These are phyloP conservation scores for Laticauda laticaudata DNA, from an alignment of 2,113 vertebrate species.

Conservation along the genomic window DNA sequence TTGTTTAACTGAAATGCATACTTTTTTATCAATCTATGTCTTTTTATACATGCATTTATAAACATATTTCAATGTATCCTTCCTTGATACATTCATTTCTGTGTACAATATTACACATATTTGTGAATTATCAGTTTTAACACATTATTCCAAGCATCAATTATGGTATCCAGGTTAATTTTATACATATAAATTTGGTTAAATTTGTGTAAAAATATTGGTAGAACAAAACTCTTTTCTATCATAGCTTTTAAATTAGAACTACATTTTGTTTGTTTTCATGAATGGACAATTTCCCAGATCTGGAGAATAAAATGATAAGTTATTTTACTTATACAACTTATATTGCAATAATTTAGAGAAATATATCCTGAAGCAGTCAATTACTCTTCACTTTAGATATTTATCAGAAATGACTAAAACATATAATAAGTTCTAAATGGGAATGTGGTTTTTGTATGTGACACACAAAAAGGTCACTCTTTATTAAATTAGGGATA, in stretches of 20 bases:
- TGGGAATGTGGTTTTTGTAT: background rate
- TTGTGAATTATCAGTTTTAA: background rate
- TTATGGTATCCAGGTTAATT: background rate
- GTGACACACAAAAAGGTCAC: background rate
- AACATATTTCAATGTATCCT: background rate
- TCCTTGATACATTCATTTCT: background rate
- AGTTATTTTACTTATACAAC: background rate
- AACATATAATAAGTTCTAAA: background rate
- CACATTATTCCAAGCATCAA: background rate
- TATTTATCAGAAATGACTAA: background rate
- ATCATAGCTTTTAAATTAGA: background rate
- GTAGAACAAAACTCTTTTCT: background rate
- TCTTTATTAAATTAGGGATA: background rate
- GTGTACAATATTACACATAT: background rate
- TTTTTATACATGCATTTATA: background rate
- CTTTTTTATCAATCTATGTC: background rate
- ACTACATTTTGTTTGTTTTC: background rate
- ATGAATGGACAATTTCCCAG: background rate
- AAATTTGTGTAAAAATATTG: background rate
- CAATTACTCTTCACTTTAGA: background rate
- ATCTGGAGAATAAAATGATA: background rate
- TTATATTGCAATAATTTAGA: background rate
- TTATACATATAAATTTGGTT: background rate
- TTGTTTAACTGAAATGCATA: background rate
- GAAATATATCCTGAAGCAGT: background rate